Evolutionary conservation across 2,797 vertebrate genomes (phyloP), one percentile per base, ranked within the genome.

Genomic region (Pseudocheirus occidentalis): DNA sequence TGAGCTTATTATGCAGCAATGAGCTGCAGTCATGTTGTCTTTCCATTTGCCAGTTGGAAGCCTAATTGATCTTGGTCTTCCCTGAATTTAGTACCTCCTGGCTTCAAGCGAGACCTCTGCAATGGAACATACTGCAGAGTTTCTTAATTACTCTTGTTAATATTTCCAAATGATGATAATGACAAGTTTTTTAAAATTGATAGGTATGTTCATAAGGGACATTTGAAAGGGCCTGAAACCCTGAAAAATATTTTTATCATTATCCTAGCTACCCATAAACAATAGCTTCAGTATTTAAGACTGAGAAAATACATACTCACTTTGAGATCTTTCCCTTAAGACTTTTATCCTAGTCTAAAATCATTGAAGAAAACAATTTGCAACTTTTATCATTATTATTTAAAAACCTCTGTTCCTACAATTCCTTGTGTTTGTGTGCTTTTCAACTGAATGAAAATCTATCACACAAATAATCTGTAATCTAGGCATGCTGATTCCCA

Each of bases 371-470:
- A 95, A 95, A 62, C 0, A 34, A 1, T 90, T 94, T 90, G 28
- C n/a, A 94, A 46, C 59, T 28, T 28, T 54, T 93, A 9, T 90
- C 62, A 90, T 28, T 94, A 2, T 93, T 95, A 6, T 29, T 24
- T 89, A 73, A n/a, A 90, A 73, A 34, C 59, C 59, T 59, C 95
- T 46, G n/a, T 90, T 66, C 6, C 90, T 96, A 5, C 28, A 91
- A 21, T 81, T 81, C 21, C 73, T 95, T 95, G 31, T 13, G 94
- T 40, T 93, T 55, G 34, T 94, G 56, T 58, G 62, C 54, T 91
- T 90, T 66, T 92, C 0, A 94, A 58, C 89, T 93, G 94, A 95
- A 93, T 97, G 96, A 92, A 97, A 96, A 95, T 95, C 95, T 92
- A 90, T 97, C 95, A 91, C 93, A 89, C 0, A 13, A 55, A 66